Evolutionary conservation across 1,140 invertebrate species (phyloP), one percentile per base, ranked within the genome.

Genomic region (Zaprionus ghesquierei): DNA sequence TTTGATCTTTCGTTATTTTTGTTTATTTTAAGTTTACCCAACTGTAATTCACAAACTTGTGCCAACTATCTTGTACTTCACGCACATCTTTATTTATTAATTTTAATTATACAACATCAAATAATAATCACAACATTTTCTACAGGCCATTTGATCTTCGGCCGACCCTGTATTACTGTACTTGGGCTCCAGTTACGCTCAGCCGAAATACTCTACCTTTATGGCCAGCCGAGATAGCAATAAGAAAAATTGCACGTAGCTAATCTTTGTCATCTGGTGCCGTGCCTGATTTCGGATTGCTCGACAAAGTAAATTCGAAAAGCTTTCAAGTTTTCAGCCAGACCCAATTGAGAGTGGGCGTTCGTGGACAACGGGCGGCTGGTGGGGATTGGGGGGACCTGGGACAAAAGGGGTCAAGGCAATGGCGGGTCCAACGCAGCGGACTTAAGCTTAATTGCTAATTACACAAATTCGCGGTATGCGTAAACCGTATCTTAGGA

Each of bases 211-310:
- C 62, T 51, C 41, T 66, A 69, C 54, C 63, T 63, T 73, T 58
- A 54, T 62, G 22, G 51, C 41, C 46, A 56, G 60, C 65, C 62
- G 59, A 62, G 81, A n/a, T n/a, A 71, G 41, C 66, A 76, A 75
- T 66, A 79, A 80, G 81, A 85, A 77, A 77, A 81, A 86, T 87
- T 86, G 74, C 81, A 75, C 58, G 61, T 70, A 55, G 82, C 81
- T 82, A 87, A 86, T 87, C 84, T 87, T 87, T 86, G 82, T 87
- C 82, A 86, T 81, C 81, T 87, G 78, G 75, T 78, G 56, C 56
- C 63, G 61, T 75, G 63, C 51, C 70, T 64, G 81, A 78, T 86
- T 85, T 81, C 62, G 69, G 82, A 87, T 87, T 79, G 78, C 70
- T 65, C 35, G 56, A 46, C 62, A 68, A 81, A 85, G 75, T 75